Percentiles rank a stretch among this genome's conserved stretches.
phyloP scores from a whole-genome alignment of 2,888 invertebrate species.

The Oscheius sp. region DNA sequence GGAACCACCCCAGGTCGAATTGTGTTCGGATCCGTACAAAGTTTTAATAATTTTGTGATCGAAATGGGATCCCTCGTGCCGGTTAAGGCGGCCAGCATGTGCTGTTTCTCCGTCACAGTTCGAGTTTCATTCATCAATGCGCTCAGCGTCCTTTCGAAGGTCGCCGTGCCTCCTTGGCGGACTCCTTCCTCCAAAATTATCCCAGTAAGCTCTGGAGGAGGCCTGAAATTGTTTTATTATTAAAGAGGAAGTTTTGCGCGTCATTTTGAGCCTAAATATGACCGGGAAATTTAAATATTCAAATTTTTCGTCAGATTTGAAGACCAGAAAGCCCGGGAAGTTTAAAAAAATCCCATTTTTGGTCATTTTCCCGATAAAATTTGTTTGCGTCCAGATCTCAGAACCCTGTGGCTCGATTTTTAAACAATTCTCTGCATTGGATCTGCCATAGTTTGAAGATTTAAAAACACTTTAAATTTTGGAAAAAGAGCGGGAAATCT shows the following conservation, averaged over 20 bases:
- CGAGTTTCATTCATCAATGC: constrained; percentile 7
- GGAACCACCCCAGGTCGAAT: constrained; percentile 57
- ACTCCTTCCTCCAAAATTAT: constrained; percentile 62
- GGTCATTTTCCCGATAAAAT: too few species aligned
- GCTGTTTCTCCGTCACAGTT: constrained; percentile 54
- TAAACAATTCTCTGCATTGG: too few species aligned
- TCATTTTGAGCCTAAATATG: neutral
- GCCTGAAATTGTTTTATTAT: constrained; percentile 29
- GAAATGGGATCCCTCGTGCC: constrained; percentile 49
- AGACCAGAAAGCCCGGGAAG: too few species aligned
- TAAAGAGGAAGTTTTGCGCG: neutral
- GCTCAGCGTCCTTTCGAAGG: constrained; percentile 55
- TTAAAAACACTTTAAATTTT: too few species aligned
- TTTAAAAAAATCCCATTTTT: too few species aligned
- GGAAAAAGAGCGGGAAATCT: too few species aligned
- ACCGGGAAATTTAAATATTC: neutral
- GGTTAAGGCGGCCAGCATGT: constrained; percentile 55
- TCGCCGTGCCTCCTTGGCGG: constrained; percentile 47
- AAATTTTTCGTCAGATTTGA: too few species aligned
- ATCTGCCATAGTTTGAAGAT: too few species aligned
- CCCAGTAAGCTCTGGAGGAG: constrained; percentile 55
- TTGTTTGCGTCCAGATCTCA: too few species aligned
- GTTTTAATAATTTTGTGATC: constrained; percentile 45
- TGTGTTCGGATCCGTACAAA: constrained; percentile 50
- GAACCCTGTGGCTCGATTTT: too few species aligned